Base-by-base conservation (phyloP, 2,113 vertebrate species). In the Tragelaphus buxtoni region DNA sequence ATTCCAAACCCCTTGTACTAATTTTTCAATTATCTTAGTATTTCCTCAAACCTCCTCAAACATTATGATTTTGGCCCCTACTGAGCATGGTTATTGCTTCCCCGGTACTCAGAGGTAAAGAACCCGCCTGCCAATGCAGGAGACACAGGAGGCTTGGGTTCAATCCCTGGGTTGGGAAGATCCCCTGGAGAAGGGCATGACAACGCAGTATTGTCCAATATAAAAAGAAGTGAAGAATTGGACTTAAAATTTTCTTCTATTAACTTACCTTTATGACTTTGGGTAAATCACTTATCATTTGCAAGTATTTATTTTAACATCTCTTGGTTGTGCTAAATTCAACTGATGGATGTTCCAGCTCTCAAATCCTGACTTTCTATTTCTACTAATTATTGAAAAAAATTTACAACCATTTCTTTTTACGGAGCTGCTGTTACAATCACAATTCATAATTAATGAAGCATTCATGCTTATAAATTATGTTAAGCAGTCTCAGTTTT, bases 371-470 rank as follows among this genome's bases (percentile, higher is more conserved):
- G 76, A 86, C 47, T 53, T 79, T 74, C 42, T 93, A 76, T 60
- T 95, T 81, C 47, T 56, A 55, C 11, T 77, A 77, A 14, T 79
- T 91, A 56, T 69, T 93, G 39, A 88, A 35, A 17, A 17, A 88
- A 51, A 47, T 76, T 88, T 90, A 84, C 22, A 93, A 65, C 53
- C 28, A 35, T 39, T 49, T 72, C 30, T 80, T 87, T 76, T 45
- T 72, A 72, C 76, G 89, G 55, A 69, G 13, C 47, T 88, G 11
- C 74, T 60, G 3, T 88, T 61, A 86, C n/a, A 88, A 45, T 74
- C 39, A 58, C n/a, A 85, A 88, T 91, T 88, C 28, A 91, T 93
- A 93, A 72, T 79, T 61, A 77, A 87, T 60, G 32, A 93, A 76
- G 45, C 63, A 93, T 53, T 81, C n/a, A 42, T 74, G 9, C 6